These are phyloP conservation scores for Pyrrhosoma nymphula DNA, from an alignment of 2,888 invertebrate genomes.

Conservation along the genomic window DNA sequence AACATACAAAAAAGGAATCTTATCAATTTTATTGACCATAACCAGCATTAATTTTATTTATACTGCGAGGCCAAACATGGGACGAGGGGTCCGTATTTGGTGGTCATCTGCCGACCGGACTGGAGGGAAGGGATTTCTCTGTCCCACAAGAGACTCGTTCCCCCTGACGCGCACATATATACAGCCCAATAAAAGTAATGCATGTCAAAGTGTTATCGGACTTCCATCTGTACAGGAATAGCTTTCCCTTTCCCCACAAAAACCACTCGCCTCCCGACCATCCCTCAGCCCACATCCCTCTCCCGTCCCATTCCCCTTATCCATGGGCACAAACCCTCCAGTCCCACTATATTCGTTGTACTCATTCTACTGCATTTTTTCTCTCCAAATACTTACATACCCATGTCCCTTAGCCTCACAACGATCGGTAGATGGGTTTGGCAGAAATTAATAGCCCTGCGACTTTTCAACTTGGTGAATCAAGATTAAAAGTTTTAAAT, in stretches of 20 bases:
- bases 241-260: not conserved
- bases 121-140: not conserved
- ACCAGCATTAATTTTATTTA: constrained; percentile 42
- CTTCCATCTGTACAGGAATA: constrained; percentile 28
- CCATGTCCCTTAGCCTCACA: not conserved
- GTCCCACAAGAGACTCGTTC: not conserved
- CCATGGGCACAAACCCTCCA: not conserved
- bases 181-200: constrained; percentile 48
- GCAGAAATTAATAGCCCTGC: not conserved
- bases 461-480: constrained; percentile 12
- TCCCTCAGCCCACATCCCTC: not conserved
- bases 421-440: not conserved
- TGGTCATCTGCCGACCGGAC: constrained; percentile 40
- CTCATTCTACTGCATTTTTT: not conserved
- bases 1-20: not conserved
- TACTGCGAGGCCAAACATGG: constrained; percentile 38
- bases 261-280: not conserved
- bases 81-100: not conserved
- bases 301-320: not conserved
- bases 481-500: not conserved
- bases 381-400: not conserved
- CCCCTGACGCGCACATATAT: not conserved
- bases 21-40: constrained; percentile 55
- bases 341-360: not conserved
- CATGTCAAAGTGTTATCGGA: not conserved